Evolutionary conservation across 1,140 invertebrate species (phyloP).

Genomic region (Megalopta genalis): DNA sequence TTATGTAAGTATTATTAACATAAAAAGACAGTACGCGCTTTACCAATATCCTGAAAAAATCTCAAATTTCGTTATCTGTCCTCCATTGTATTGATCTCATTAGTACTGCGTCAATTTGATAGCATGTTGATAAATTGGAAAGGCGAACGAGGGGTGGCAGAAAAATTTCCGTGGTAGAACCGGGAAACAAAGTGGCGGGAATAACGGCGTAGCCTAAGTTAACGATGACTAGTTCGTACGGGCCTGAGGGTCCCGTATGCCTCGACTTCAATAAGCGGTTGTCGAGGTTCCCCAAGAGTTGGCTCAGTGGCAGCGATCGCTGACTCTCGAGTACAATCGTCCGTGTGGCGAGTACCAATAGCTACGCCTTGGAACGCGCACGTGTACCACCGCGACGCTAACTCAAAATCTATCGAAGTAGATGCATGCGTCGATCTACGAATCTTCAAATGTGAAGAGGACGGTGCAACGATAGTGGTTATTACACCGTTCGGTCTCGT

Average conservation of each 20-base stretch:
- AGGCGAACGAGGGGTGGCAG: too few species aligned
- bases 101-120: too few species aligned
- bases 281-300: constrained; percentile 72
- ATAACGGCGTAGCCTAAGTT: neutral
- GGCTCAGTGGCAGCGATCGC: constrained; percentile 74
- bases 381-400: constrained; percentile 42
- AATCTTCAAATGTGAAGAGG: neutral
- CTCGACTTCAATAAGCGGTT: constrained; percentile 66
- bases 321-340: constrained; percentile 67
- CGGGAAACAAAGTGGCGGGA: neutral
- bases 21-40: too few species aligned
- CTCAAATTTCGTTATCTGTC: too few species aligned
- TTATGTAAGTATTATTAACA: too few species aligned
- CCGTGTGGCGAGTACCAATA: constrained; percentile 35
- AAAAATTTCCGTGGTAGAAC: neutral
- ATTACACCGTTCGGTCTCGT: neutral
- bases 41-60: too few species aligned
- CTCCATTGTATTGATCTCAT: too few species aligned
- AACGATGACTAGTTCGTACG: constrained; percentile 55
- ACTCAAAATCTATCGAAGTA: constrained; percentile 7
- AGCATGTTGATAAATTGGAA: too few species aligned
- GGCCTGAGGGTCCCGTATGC: constrained; percentile 74
- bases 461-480: neutral
- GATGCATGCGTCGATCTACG: neutral
- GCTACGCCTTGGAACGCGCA: constrained; percentile 57